phyloP scores from a whole-genome alignment of 2,113 vertebrate species.

The Sigmodon hispidus region DNA sequence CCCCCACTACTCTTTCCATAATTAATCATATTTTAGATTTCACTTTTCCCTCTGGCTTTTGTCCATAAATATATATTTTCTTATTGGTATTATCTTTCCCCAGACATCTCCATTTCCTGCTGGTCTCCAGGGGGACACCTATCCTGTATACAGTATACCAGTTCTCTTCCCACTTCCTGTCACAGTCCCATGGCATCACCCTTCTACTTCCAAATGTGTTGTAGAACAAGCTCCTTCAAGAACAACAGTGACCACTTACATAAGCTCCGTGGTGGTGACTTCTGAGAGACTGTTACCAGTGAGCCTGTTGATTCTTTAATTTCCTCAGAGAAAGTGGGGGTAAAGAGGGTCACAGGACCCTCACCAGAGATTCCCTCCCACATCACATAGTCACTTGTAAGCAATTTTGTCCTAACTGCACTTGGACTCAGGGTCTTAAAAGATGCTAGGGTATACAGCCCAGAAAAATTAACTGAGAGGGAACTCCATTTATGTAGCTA shows the following conservation, averaged over 20 bases:
- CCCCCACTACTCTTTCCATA: not conserved
- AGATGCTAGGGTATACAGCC: too few relatives aligned
- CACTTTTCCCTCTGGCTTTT: not conserved
- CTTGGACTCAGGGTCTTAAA: not conserved
- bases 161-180: too few relatives aligned
- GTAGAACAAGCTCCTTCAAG: not conserved
- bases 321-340: not conserved
- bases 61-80: not conserved
- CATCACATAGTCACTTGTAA: not conserved
- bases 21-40: not conserved
- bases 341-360: too few relatives aligned
- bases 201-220: not conserved
- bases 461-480: not conserved
- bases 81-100: not conserved
- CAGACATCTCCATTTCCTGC: not conserved
- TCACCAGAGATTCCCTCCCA: too few relatives aligned
- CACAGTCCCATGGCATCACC: fast-evolving
- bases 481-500: not conserved
- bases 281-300: not conserved
- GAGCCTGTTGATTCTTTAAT: not conserved
- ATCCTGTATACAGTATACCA: too few relatives aligned
- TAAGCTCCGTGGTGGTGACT: not conserved
- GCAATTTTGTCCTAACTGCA: not conserved
- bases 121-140: not conserved
- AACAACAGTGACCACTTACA: too few relatives aligned